phyloP scores from a whole-genome alignment of 2,797 vertebrate genomes.

The Halcyon smyrnensis region DNA sequence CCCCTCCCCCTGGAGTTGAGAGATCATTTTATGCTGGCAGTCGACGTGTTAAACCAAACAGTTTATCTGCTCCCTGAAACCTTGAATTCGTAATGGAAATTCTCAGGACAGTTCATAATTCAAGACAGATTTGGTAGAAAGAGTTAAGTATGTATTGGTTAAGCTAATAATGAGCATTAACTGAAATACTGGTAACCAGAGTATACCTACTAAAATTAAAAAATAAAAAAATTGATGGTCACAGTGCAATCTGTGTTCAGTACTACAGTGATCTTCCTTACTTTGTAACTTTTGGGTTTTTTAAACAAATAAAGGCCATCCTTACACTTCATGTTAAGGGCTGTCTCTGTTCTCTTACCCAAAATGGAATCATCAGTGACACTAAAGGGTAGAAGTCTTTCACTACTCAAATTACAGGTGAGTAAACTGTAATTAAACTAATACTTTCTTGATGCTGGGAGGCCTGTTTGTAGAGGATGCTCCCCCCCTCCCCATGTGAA shows the following conservation, averaged over 20 bases:
- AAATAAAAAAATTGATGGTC: not conserved
- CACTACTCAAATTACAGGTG: not conserved
- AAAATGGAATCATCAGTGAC: not conserved
- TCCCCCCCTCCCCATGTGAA: accelerated
- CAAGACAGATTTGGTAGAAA: not conserved
- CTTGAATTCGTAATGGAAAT: not conserved
- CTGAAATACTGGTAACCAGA: constrained; percentile 22
- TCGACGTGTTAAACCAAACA: not conserved
- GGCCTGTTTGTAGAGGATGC: accelerated
- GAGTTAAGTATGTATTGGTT: not conserved
- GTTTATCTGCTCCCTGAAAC: not conserved
- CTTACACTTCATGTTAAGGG: constrained; percentile 46
- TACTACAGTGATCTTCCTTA: constrained; percentile 49
- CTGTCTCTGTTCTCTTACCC: not conserved
- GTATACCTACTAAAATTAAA: constrained; percentile 19
- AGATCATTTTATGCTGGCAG: constrained; percentile 4
- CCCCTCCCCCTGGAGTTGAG: not conserved
- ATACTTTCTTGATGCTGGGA: not conserved
- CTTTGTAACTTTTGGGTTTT: constrained; percentile 70
- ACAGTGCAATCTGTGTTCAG: not conserved
- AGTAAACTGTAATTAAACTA: not conserved
- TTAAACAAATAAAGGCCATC: constrained; percentile 73
- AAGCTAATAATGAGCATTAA: constrained; percentile 44
- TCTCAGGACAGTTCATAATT: constrained; percentile 51
- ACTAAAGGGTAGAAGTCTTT: not conserved